Conservation (phyloP, 2,888 invertebrate species). For the Agriopis aurantiaria region DNA sequence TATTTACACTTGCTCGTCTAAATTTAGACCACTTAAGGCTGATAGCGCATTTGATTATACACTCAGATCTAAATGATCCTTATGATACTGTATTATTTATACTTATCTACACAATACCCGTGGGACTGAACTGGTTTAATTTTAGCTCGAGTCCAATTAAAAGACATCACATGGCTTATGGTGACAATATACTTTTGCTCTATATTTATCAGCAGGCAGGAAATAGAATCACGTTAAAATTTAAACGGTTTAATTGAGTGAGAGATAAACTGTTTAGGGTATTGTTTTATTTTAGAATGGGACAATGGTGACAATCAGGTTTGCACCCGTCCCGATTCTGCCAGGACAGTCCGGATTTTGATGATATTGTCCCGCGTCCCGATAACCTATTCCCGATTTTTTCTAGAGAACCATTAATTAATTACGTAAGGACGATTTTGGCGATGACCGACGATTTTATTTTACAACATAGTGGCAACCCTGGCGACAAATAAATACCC, state of each 20-base stretch:
- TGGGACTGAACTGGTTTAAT: slow-evolving; percentile 56
- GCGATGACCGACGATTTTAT: too few relatives aligned
- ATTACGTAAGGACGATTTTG: too few relatives aligned
- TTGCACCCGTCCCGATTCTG: too few relatives aligned
- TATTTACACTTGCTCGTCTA: slow-evolving; percentile 70
- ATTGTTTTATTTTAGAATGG: slow-evolving; percentile 4
- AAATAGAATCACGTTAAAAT: slow-evolving; percentile 30
- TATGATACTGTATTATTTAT: slow-evolving; percentile 19
- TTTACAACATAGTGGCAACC: too few relatives aligned
- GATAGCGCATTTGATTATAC: slow-evolving; percentile 73
- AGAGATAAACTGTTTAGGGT: slow-evolving; percentile 10
- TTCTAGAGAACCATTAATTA: too few relatives aligned
- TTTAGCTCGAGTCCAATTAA: slow-evolving; percentile 69
- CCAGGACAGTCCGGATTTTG: too few relatives aligned
- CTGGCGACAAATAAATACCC: too few relatives aligned
- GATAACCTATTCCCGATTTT: too few relatives aligned
- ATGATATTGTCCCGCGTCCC: too few relatives aligned
- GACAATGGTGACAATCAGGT: too few relatives aligned
- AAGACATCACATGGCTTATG: slow-evolving; percentile 59
- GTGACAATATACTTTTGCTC: slow-evolving; percentile 45
- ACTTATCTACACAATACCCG: slow-evolving; percentile 42
- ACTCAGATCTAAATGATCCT: slow-evolving; percentile 28
- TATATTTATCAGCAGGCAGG: slow-evolving; percentile 33
- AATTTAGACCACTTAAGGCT: slow-evolving; percentile 74
- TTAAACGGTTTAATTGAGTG: slow-evolving; percentile 4